Base-by-base conservation (phyloP, 2,888 invertebrate genomes). In the Thelaira solivaga region DNA sequence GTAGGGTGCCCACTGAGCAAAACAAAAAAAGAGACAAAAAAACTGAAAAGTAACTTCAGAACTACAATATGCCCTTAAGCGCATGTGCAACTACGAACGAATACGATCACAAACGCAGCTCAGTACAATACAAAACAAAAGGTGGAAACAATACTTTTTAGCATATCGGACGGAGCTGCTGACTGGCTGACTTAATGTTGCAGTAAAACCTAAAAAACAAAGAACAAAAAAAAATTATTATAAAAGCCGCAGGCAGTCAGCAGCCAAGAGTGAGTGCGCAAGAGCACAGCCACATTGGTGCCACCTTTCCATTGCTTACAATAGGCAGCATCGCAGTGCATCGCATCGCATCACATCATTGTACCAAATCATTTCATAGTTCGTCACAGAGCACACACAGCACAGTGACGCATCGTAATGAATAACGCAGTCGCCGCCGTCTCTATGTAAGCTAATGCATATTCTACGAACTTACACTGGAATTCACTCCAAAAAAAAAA, bases 301-400 rank as follows among this genome's bases (percentile, higher is more conserved):
- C 80, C 81, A 80, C 79, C 79, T 81, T 71, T 79, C 72, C 68
- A 74, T 80, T 79, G 79, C 76, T 76, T 72, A 67, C 67, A 75
- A 61, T 59, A 47, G 55, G 20, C 34, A 76, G 76, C 51, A 53
- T n/a, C n/a, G n/a, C n/a, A n/a, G n/a, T n/a, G n/a, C n/a, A n/a
- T n/a, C n/a, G n/a, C n/a, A n/a, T n/a, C n/a, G n/a, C n/a, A n/a
- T 76, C 74, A 64, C 68, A 73, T 73, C 57, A 49, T 41, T 57
- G 62, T 31, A 53, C 59, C 47, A 61, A 53, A 65, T 74, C 69
- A 74, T 65, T 74, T 61, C 59, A 24, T 29, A 34, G 59, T 16
- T 65, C 59, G 39, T 59, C 59, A n/a, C 69, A 61, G 34, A 41
- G 64, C 16, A 13, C 62, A 51, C 11, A 64, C 26, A 39, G 51